phyloP scores from a whole-genome alignment of 2,113 vertebrate species.

The Otocyon megalotis region DNA sequence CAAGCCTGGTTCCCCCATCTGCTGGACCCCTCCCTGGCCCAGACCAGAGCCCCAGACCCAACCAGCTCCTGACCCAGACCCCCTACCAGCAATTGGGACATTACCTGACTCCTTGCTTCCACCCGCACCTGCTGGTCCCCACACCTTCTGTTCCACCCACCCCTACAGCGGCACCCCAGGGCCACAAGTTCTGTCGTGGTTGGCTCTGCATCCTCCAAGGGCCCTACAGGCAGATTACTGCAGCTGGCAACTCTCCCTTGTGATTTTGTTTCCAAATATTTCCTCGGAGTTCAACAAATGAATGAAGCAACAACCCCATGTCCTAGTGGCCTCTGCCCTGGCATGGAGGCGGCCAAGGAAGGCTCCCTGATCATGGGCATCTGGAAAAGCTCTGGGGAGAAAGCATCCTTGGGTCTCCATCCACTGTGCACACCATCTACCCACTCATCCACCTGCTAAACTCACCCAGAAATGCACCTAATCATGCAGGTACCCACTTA shows the following conservation, averaged over 20 bases:
- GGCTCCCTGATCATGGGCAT: accelerated
- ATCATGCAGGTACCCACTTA: accelerated
- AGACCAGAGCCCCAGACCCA: background rate
- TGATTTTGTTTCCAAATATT: background rate
- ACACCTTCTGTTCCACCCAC: background rate
- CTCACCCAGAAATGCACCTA: background rate
- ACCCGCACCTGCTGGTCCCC: too few species aligned
- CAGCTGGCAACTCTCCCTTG: background rate
- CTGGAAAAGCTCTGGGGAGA: background rate
- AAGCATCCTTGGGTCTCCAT: accelerated
- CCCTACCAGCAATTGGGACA: accelerated
- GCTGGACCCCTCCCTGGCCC: background rate
- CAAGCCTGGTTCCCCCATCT: too few species aligned
- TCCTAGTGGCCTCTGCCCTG: background rate
- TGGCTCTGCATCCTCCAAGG: background rate
- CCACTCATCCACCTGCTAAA: too few species aligned
- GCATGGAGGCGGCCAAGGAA: too few species aligned
- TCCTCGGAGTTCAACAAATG: background rate
- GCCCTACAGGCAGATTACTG: background rate
- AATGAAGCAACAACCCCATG: accelerated
- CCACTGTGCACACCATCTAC: background rate
- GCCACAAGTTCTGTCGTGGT: background rate
- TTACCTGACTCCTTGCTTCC: background rate
- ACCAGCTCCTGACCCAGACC: accelerated
- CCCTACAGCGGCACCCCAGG: background rate